phyloP scores from a whole-genome alignment of 2,797 vertebrate species.

The Vultur gryphus region DNA sequence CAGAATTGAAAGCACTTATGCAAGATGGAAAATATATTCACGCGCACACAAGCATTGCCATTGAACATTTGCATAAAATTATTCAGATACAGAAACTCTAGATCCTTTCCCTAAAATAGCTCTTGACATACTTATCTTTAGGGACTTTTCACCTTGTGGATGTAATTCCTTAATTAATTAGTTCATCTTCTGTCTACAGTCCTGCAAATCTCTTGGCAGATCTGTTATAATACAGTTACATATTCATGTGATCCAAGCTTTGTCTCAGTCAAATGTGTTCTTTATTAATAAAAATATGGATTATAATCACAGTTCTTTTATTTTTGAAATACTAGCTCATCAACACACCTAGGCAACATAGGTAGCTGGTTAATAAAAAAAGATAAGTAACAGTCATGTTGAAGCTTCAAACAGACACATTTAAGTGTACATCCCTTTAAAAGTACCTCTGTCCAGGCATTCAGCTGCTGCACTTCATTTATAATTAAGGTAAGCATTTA shows the following conservation, averaged over 20 bases:
- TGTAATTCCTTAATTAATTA: slow-evolving; percentile 49
- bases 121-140: not conserved
- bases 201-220: not conserved
- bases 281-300: not conserved
- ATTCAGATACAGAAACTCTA: not conserved
- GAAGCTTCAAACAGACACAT: not conserved
- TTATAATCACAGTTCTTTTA: not conserved
- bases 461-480: not conserved
- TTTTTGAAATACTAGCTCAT: not conserved
- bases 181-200: not conserved
- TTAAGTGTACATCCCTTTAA: not conserved
- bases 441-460: not conserved
- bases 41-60: not conserved
- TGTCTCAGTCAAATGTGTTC: not conserved
- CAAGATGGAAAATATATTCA: not conserved
- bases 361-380: not conserved
- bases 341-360: not conserved
- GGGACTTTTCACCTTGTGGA: not conserved
- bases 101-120: not conserved
- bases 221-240: not conserved
- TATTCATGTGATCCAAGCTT: not conserved
- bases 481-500: not conserved
- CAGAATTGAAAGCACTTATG: not conserved
- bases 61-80: not conserved
- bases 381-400: not conserved